Conservation (phyloP, 2,113 vertebrate genomes). For the Rhabdornis inornatus region DNA sequence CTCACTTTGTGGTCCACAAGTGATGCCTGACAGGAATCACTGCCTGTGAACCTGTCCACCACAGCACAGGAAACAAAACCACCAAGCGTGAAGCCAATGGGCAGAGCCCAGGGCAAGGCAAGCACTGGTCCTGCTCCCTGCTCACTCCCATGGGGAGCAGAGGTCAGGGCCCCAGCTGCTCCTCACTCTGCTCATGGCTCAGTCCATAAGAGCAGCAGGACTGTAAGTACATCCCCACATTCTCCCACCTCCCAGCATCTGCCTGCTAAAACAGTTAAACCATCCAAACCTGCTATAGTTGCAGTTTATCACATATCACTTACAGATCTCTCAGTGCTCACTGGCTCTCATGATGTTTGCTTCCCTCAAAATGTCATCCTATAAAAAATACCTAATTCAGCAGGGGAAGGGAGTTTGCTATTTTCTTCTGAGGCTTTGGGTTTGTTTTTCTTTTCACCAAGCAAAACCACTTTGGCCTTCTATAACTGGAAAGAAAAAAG, state of each 20-base stretch:
- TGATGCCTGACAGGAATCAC: not conserved
- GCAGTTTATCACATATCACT: not conserved
- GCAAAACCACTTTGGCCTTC: not conserved
- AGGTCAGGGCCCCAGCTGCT: not conserved
- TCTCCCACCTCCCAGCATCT: not conserved
- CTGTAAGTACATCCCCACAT: not conserved
- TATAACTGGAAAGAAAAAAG: not conserved
- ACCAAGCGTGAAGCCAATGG: not conserved
- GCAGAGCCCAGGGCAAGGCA: not conserved
- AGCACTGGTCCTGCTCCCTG: not conserved
- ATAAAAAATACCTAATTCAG: not conserved
- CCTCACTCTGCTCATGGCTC: not conserved
- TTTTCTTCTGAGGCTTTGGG: not conserved
- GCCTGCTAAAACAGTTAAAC: not conserved
- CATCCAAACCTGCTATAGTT: not conserved
- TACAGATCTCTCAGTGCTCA: not conserved
- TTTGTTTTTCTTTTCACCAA: not conserved
- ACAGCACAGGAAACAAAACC: not conserved
- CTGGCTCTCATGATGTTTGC: not conserved
- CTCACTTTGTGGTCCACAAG: not conserved
- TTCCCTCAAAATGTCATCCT: not conserved
- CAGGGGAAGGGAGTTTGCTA: not conserved
- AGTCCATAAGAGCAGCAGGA: not conserved
- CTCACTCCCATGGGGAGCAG: rapidly evolving
- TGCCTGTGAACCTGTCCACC: not conserved